These are phyloP conservation scores for Rhyacophila evoluta DNA, from an alignment of 2,888 invertebrate genomes.

Conservation along the genomic window DNA sequence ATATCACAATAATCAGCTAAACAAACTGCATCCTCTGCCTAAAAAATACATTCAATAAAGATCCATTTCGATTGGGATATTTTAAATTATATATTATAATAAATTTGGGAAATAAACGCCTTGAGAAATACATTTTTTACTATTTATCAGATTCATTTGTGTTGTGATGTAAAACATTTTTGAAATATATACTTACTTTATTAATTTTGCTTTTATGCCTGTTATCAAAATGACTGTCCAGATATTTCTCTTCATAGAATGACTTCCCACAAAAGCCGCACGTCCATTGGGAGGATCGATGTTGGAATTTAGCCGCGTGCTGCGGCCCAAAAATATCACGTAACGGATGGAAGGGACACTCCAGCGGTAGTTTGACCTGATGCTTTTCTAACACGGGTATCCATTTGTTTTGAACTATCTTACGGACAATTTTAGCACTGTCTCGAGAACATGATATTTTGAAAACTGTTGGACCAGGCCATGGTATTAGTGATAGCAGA, in stretches of 20 bases:
- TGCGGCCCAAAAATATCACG: conserved; percentile 91
- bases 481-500: conserved; percentile 86
- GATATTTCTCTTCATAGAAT: conserved; percentile 88
- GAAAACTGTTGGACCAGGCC: conserved; percentile 89
- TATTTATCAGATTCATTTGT: no score
- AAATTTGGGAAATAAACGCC: no score
- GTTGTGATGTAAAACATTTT: no score
- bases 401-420: conserved; percentile 92
- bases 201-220: conserved; percentile 87
- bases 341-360: conserved; percentile 90
- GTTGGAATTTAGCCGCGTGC: conserved; percentile 86
- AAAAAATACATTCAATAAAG: conserved; percentile 47
- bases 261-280: conserved; percentile 93
- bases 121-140: no score
- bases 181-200: conserved; percentile 69
- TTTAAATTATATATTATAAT: no score
- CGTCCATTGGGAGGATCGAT: conserved; percentile 90
- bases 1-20: conserved; percentile 96
- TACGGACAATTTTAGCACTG: conserved; percentile 88
- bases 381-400: conserved; percentile 89
- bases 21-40: conserved; percentile 94
- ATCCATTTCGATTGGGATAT: no score
- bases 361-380: conserved; percentile 86
- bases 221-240: conserved; percentile 91
- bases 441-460: conserved; percentile 90